Percentiles rank a stretch among this genome's conserved stretches.
Conservation (phyloP, 2,797 vertebrate genomes). For the Pseudopleuronectes americanus region DNA sequence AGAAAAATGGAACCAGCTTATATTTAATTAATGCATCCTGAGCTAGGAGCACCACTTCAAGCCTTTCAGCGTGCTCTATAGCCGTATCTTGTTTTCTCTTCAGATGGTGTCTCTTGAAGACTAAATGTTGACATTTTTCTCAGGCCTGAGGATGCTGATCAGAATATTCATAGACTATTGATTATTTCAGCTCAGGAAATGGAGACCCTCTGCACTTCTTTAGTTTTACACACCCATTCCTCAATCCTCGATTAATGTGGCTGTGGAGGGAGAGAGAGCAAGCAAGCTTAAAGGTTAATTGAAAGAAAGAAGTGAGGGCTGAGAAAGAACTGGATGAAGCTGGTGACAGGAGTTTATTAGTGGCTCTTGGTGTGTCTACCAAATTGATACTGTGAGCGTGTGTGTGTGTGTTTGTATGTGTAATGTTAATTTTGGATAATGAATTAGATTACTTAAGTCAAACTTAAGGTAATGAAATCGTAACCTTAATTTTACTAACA, state of each 20-base stretch:
- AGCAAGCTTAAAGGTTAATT: conserved; percentile 69
- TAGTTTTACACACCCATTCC: conserved; percentile 31
- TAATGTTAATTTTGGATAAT: too few relatives aligned
- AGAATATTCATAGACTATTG: conserved; percentile 81
- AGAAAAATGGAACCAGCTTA: neutral
- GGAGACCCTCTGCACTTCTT: conserved; percentile 34
- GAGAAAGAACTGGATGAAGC: conserved; percentile 39
- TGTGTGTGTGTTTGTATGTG: neutral
- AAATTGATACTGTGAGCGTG: conserved; percentile 1
- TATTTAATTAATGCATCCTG: neutral
- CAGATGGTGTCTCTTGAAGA: conserved; percentile 22
- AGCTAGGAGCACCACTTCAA: neutral
- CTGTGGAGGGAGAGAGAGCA: conserved; percentile 30
- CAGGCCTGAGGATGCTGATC: conserved; percentile 55
- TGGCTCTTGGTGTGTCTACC: conserved; percentile 12
- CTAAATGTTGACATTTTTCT: conserved; percentile 66
- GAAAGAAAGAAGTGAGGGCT: conserved; percentile 60
- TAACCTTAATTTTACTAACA: too few relatives aligned
- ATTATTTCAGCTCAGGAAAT: conserved; percentile 61
- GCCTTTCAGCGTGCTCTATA: neutral
- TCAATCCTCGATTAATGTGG: conserved; percentile 31
- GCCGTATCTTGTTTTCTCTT: neutral
- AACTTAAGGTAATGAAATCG: too few relatives aligned
- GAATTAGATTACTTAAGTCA: too few relatives aligned
- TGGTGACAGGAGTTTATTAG: conserved; percentile 54